Conservation (phyloP, 2,888 invertebrate genomes). For the Macaria liturata region DNA sequence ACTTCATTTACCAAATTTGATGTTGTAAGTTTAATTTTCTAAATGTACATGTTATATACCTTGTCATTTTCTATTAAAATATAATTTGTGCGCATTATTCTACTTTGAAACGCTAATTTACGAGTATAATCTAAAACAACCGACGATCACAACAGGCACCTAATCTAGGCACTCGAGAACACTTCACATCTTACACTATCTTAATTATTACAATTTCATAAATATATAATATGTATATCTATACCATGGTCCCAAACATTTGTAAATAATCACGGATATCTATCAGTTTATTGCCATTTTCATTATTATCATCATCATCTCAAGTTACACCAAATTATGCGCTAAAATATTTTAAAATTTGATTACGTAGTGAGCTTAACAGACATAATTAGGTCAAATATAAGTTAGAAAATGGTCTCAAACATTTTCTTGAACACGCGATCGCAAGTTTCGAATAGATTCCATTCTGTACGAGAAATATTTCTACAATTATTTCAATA, state of each 20-base stretch:
- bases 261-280: constrained; percentile 1
- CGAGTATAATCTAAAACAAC: constrained; percentile 31
- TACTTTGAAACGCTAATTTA: constrained; percentile 7
- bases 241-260: constrained; percentile 44
- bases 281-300: background rate
- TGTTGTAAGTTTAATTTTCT: background rate
- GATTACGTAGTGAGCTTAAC: no score
- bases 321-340: background rate
- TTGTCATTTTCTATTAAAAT: no score
- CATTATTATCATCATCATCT: no score
- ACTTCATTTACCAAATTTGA: background rate
- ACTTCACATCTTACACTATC: constrained; percentile 37
- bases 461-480: constrained; percentile 1
- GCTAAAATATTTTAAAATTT: background rate
- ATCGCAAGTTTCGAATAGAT: constrained; percentile 3
- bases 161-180: constrained; percentile 49
- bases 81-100: constrained; percentile 30
- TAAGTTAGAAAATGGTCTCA: background rate
- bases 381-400: background rate
- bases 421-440: constrained; percentile 4
- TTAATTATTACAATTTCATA: background rate
- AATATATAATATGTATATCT: constrained; percentile 8
- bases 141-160: constrained; percentile 44
- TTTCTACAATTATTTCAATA: no score
- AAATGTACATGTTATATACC: background rate